Evolutionary conservation across 2,113 vertebrate genomes (phyloP), one percentile per base, ranked within the genome.

Genomic region (Illadopsis cleaveri): DNA sequence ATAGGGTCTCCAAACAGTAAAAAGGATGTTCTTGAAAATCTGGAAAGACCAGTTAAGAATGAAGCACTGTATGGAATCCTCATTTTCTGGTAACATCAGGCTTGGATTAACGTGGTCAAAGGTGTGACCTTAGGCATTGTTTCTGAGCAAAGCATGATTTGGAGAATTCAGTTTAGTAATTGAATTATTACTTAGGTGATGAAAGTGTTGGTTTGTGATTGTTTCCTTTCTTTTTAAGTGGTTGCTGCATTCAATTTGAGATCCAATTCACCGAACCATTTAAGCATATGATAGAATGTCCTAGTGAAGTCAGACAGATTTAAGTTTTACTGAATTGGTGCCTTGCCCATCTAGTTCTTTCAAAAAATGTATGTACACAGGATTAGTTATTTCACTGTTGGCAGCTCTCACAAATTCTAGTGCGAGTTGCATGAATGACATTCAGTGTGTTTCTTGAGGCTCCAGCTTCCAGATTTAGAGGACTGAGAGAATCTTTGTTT

Each of bases 401-500:
- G 96, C 93, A 94, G 69, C 76, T 75, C 80, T 77, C 3, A 16
- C 48, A 75, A 66, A 37, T 83, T 83, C 68, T 96, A 75, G 73
- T 37, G 50, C 0, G 0, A 80, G 85, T 51, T 86, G 37, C 69
- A 86, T 93, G 92, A 97, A 97, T 95, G 91, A 89, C 53, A 68
- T 93, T 51, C 85, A 92, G 92, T 96, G 82, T 95, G 60, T 89
- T 93, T 86, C 92, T 81, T 62, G 61, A 93, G 72, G 68, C 42
- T 94, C 10, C 28, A 28, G 10, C 56, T 83, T 90, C 65, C 48
- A 88, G 25, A 38, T 79, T 90, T 60, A 70, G 88, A 88, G 42
- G 30, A 93, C 94, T 97, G 70, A 95, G 94, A 64, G 91, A 89
- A 93, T 94, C 94, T 93, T 95, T 89, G 93, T 94, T 95, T 90